phyloP scores from a whole-genome alignment of 35 echinoderm and acorn worm genomes.

The Amphiura filiformis region DNA sequence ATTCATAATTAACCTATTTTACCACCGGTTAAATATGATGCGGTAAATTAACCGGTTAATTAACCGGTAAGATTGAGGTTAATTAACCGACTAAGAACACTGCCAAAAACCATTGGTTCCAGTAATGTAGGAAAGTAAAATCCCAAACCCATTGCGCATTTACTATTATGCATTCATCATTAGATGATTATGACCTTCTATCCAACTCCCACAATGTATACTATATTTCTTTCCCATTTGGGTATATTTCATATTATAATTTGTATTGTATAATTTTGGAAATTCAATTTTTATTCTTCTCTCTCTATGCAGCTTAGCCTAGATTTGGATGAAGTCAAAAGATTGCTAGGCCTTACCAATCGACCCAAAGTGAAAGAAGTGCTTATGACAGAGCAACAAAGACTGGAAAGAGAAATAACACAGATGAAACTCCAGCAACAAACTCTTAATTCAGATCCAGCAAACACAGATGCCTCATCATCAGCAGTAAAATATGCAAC shows the following conservation, averaged over 20 bases:
- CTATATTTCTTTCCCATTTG: neutral
- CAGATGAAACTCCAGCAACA: neutral
- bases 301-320: conserved; percentile 32
- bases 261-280: neutral
- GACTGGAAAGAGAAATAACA: conserved; percentile 48
- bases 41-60: no score
- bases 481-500: conserved; percentile 15
- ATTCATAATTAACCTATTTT: no score
- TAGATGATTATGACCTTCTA: no score
- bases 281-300: neutral
- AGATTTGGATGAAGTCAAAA: conserved; percentile 59
- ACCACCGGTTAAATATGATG: no score
- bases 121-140: no score
- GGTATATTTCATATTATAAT: neutral
- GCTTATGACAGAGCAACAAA: conserved; percentile 34
- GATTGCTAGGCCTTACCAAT: conserved; percentile 44
- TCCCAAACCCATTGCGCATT: no score
- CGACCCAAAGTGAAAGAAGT: conserved; percentile 51
- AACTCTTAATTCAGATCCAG: neutral
- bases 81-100: no score
- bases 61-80: no score
- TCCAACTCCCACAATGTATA: neutral
- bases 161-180: no score
- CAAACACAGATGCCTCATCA: neutral
- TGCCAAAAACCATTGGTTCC: no score